Evolutionary conservation across 2,113 vertebrate genomes (phyloP).

Genomic region (Bubo bubo): DNA sequence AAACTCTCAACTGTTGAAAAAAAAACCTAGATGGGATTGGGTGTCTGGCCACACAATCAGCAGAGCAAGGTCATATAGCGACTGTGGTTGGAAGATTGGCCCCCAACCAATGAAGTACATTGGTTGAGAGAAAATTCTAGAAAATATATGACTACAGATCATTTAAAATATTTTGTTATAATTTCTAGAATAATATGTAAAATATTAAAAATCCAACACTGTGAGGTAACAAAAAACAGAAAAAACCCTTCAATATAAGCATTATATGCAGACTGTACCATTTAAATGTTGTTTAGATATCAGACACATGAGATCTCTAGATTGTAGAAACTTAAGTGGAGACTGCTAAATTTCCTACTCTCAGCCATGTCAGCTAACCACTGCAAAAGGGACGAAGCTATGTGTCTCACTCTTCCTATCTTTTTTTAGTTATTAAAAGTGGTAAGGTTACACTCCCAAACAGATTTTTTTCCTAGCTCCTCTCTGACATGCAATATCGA

Average conservation of each 20-base stretch:
- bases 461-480: not conserved
- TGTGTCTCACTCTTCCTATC: not conserved
- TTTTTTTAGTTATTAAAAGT: not conserved
- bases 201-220: not conserved
- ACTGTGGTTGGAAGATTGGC: too few species aligned
- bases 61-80: too few species aligned
- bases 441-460: not conserved
- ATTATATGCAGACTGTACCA: not conserved
- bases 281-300: not conserved
- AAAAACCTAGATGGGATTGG: too few species aligned
- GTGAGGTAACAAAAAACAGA: not conserved
- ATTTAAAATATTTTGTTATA: too few species aligned
- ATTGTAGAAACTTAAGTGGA: not conserved
- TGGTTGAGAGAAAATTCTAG: too few species aligned
- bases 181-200: not conserved
- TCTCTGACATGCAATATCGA: not conserved
- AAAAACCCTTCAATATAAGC: not conserved
- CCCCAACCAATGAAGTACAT: too few species aligned
- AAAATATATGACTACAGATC: too few species aligned
- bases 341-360: not conserved
- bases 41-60: too few species aligned
- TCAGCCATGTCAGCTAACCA: not conserved
- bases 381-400: not conserved
- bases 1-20: too few species aligned
- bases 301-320: not conserved